Evolutionary conservation across 2,888 invertebrate species (phyloP), one percentile per base, ranked within the genome.

Genomic region (Eumerus sabulonum): DNA sequence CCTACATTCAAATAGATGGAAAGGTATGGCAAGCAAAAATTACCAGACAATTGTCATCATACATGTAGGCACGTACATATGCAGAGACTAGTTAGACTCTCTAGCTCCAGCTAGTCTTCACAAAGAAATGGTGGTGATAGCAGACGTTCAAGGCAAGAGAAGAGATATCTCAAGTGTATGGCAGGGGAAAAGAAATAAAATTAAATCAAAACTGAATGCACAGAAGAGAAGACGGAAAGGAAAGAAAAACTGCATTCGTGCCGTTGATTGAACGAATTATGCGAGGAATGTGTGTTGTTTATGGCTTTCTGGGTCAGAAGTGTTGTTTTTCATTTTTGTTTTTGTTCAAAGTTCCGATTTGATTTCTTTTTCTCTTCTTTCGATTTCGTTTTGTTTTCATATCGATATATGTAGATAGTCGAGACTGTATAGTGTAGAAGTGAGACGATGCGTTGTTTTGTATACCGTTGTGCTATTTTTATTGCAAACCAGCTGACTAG

Each of bases 221-320:
- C n/a, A 27, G 7, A 27, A 27, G 27, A 7, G 27, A 27, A 27
- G 27, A 27, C 27, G 7, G 19, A 38, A 66, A 48, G 16, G 18
- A 1, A 38, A 13, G 53, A 36, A 45, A 42, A 70, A 48, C 40
- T 36, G 70, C 64, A 76, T 64, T 70, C 54, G 40, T 70, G 62
- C 40, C 27, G 47, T 54, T 63, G 71, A 71, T 71, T 71, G 70
- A 68, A 63, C 62, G 54, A 64, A 76, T 60, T 38, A 60, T 76
- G 36, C 50, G 18, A 64, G 54, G 64, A 71, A 76, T 70, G 54
- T 70, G 54, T 48, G 57, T 47, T 40, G 53, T 59, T 76, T 71
- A 56, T 71, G 14, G 48, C 60, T 71, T 76, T 76, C 66, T 76
- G 59, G 64, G 76, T 76, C 76, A 76, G 44, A 76, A 71, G 54